Base-by-base conservation (phyloP, 2,113 vertebrate genomes). In the Bujurquina vittata region DNA sequence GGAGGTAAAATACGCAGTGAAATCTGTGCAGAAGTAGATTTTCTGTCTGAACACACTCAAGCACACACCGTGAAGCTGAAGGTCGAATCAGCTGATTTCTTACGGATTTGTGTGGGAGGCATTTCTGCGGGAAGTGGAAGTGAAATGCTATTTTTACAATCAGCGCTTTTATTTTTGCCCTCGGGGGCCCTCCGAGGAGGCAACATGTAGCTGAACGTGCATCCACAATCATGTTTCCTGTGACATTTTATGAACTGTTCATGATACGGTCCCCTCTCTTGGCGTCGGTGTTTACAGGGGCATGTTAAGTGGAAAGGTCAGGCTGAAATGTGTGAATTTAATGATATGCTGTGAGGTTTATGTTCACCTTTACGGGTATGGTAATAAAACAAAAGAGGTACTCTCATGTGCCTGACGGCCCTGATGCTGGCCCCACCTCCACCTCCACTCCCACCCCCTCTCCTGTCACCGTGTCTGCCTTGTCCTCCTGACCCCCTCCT, bases 381-480 rank as follows among this genome's bases (percentile, higher is more conserved):
- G 31, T 74, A 17, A 72, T 62, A 55, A 20, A 57, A 79, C 54
- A 73, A 62, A 81, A 62, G 67, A 75, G 55, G 23, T 46, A 29
- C 17, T 59, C n/a, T 33, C n/a, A 74, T 31, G 67, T 72, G 26
- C 80, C 77, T 20, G 78, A 73, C 31, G 35, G 43, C 57, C 61
- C 62, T 63, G 75, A 55, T 86, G 77, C 83, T 46, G 23, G 59
- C 65, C 61, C 46, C 55, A 49, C 29, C 22, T 11, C 73, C 49
- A 52, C 69, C 69, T 1, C 33, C 33, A 33, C 33, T 6, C 35
- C 35, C 35, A 1, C 63, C 54, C 61, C 23, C 82, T 83, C 29
- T 81, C 69, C 67, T 62, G 74, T 83, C 90, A 90, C 84, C 89
- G 15, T 83, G 84, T 91, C 84, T 86, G 91, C 88, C 92, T 93